phyloP scores from a whole-genome alignment of 2,797 vertebrate species.

The Poecilia gillii region DNA sequence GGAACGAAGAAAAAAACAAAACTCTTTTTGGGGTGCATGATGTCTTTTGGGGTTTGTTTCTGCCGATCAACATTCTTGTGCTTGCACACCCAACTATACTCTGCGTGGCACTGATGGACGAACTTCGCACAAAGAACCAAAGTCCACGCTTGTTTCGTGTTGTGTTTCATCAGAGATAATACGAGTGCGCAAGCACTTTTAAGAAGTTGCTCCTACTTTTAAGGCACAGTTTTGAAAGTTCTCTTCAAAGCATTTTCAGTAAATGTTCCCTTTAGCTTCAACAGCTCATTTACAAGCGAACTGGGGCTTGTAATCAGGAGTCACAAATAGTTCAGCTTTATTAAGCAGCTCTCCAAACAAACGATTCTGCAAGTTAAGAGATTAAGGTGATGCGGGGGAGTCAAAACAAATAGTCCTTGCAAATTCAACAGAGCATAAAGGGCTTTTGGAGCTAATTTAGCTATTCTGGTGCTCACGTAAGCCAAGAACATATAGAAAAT shows the following conservation, averaged over 20 bases:
- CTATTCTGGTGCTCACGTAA: conserved; percentile 6
- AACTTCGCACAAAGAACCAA: conserved; percentile 45
- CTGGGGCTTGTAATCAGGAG: conserved; percentile 31
- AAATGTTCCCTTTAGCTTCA: conserved; percentile 38
- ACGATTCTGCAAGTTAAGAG: conserved; percentile 21
- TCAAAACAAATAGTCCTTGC: conserved; percentile 21
- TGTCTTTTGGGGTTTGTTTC: conserved; percentile 17
- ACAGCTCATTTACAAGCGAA: conserved; percentile 25
- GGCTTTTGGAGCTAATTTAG: conserved; percentile 7
- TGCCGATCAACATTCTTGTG: conserved; percentile 15
- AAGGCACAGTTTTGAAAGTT: conserved; percentile 40
- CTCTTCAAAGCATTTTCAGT: conserved; percentile 28
- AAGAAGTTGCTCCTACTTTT: conserved; percentile 42
- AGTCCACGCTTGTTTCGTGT: conserved; percentile 23
- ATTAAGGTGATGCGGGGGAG: conserved; percentile 5
- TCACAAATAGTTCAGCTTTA: conserved; percentile 42
- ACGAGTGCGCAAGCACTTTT: conserved; percentile 19
- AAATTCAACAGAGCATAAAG: conserved; percentile 29
- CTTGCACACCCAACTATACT: conserved; percentile 5
- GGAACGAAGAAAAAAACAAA: not conserved
- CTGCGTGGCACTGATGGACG: conserved; percentile 27
- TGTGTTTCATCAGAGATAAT: conserved; percentile 45
- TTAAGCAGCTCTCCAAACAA: conserved; percentile 38
- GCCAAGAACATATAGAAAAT: conserved; percentile 9
- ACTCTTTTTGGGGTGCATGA: conserved; percentile 10